A percentile compares a stretch with the other conserved stretches of the same genome.
phyloP scores from a whole-genome alignment of 2,797 vertebrate genomes.

The Leptodactylus fallax region DNA sequence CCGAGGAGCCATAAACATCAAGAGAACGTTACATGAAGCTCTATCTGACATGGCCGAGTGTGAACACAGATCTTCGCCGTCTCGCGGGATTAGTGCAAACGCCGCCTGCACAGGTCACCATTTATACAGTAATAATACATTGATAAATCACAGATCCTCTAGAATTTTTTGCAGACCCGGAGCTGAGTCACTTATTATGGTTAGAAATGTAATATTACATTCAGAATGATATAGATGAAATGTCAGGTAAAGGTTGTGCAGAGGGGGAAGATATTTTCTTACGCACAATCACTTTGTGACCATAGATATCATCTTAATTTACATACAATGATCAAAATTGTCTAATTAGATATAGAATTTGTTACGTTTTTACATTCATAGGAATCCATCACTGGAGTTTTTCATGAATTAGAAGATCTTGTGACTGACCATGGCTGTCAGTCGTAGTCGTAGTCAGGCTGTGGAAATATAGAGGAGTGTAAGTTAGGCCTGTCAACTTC shows the following conservation, averaged over 20 bases:
- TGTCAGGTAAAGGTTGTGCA: not conserved
- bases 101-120: not conserved
- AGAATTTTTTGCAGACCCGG: not conserved
- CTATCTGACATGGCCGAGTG: not conserved
- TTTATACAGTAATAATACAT: not conserved
- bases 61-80: not conserved
- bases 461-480: too few species aligned
- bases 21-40: not conserved
- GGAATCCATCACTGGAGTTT: too few species aligned
- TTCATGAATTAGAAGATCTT: too few species aligned
- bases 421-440: too few species aligned
- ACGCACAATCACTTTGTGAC: not conserved
- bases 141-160: slow-evolving; percentile 7
- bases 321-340: too few species aligned
- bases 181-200: not conserved
- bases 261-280: not conserved
- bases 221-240: not conserved
- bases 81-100: not conserved
- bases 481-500: too few species aligned
- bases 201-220: not conserved
- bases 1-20: slow-evolving; percentile 23
- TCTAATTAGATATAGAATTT: too few species aligned
- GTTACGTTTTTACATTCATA: too few species aligned
- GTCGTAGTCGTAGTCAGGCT: too few species aligned
- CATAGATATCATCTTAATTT: not conserved